These are phyloP conservation scores for Sicus ferrugineus DNA, from an alignment of 2,888 invertebrate species.

Conservation along the genomic window DNA sequence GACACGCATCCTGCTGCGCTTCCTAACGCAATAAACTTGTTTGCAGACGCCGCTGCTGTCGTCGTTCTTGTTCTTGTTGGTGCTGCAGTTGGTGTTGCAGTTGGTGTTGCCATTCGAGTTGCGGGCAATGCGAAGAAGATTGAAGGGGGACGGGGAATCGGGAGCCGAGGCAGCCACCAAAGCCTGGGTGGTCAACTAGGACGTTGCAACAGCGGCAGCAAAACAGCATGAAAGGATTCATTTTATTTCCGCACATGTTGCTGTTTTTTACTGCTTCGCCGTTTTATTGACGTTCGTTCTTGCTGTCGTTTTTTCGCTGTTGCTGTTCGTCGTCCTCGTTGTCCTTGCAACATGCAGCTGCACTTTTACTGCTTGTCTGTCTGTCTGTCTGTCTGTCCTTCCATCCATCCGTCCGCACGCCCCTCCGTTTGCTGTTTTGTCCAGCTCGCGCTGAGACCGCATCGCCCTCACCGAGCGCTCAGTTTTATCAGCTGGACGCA, in stretches of 20 bases:
- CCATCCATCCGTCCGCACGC: no score
- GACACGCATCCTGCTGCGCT: slow-evolving; percentile 9
- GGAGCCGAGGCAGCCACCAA: no score
- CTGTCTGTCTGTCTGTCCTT: no score
- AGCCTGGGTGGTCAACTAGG: slow-evolving; percentile 6
- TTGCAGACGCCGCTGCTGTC: slow-evolving; percentile 9
- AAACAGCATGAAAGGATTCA: slow-evolving; percentile 1
- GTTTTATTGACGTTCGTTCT: no score
- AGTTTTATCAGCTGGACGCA: slow-evolving; percentile 21
- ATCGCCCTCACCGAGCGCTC: not conserved
- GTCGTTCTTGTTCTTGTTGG: not conserved
- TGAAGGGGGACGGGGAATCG: not conserved
- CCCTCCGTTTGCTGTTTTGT: no score
- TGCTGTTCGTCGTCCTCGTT: not conserved
- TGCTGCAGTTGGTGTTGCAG: not conserved
- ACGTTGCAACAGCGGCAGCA: not conserved
- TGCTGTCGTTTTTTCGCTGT: not conserved
- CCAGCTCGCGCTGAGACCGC: not conserved
- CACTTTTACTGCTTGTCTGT: not conserved
- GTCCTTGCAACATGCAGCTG: not conserved
- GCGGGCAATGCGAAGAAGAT: not conserved
- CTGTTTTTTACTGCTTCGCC: not conserved
- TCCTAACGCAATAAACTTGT: slow-evolving; percentile 21
- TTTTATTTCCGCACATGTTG: not conserved
- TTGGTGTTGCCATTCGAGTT: slow-evolving; percentile 10